phyloP scores from a whole-genome alignment of 2,797 vertebrate species.

The Selene dorsalis region DNA sequence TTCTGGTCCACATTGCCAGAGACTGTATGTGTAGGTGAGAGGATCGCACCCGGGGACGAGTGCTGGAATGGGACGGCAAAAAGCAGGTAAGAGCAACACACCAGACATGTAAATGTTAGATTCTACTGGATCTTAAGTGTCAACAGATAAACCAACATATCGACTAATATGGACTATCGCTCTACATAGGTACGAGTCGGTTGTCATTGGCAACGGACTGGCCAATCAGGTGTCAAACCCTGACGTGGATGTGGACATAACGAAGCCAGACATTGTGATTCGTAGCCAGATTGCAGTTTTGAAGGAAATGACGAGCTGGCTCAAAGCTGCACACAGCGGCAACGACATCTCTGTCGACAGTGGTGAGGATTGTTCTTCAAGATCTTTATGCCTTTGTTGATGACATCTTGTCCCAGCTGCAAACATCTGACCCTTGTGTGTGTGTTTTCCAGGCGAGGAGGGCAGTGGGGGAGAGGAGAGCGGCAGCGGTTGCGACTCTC shows the following conservation, averaged over 20 bases:
- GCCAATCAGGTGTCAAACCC: conserved; percentile 97
- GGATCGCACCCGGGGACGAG: conserved; percentile 89
- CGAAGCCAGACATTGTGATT: conserved; percentile 91
- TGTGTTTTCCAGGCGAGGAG: conserved; percentile 73
- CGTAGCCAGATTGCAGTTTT: conserved; percentile 93
- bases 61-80: conserved; percentile 97
- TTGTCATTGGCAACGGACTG: conserved; percentile 93
- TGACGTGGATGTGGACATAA: conserved; percentile 95
- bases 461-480: conserved; percentile 91
- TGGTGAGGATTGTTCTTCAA: conserved; percentile 79
- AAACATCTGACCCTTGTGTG: neutral
- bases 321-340: conserved; percentile 94
- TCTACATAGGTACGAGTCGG: conserved; percentile 89
- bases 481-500: conserved; percentile 91
- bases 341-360: conserved; percentile 89
- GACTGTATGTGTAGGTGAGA: conserved; percentile 90
- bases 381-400: fast-evolving
- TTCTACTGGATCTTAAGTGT: neutral
- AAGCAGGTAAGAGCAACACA: conserved; percentile 87
- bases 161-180: neutral
- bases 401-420: fast-evolving
- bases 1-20: conserved; percentile 98
- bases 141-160: neutral
- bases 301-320: conserved; percentile 93
- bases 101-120: neutral